phyloP scores from a whole-genome alignment of 2,797 vertebrate species.

The Hoplostethus atlanticus region DNA sequence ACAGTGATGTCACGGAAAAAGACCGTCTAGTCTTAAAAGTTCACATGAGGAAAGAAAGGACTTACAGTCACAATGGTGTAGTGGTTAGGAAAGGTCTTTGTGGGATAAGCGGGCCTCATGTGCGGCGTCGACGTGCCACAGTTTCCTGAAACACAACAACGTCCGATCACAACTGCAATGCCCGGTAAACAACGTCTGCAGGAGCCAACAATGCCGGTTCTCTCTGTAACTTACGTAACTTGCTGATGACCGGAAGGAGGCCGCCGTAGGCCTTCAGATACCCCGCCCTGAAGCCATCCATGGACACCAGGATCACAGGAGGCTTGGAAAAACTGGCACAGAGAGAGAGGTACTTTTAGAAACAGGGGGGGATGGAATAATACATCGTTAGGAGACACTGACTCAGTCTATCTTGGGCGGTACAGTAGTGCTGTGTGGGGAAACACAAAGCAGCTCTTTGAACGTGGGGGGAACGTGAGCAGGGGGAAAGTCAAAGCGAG shows the following conservation, averaged over 20 bases:
- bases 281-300: constrained; percentile 95
- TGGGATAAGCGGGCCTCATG: constrained; percentile 94
- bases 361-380: constrained; percentile 16
- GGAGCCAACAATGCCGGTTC: neutral
- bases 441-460: constrained; percentile 58
- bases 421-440: constrained; percentile 30
- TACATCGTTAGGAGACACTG: constrained; percentile 11
- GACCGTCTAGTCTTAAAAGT: neutral
- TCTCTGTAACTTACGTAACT: constrained; percentile 88
- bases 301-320: constrained; percentile 93
- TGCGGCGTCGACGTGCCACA: constrained; percentile 88
- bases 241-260: constrained; percentile 91
- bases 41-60: constrained; percentile 20
- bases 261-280: constrained; percentile 90
- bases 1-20: neutral
- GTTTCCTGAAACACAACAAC: constrained; percentile 80
- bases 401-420: constrained; percentile 29
- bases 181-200: neutral
- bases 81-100: constrained; percentile 99
- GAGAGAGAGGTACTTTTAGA: constrained; percentile 4
- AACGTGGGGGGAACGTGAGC: constrained; percentile 6
- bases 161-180: constrained; percentile 10
- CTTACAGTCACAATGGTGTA: constrained; percentile 97
- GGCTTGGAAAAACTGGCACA: constrained; percentile 87
- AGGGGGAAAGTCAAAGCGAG: neutral